Percentiles rank a stretch among this genome's conserved stretches.
These are phyloP conservation scores for Rotaria macrura DNA, from an alignment of 2,888 invertebrate genomes.

Conservation along the genomic window DNA sequence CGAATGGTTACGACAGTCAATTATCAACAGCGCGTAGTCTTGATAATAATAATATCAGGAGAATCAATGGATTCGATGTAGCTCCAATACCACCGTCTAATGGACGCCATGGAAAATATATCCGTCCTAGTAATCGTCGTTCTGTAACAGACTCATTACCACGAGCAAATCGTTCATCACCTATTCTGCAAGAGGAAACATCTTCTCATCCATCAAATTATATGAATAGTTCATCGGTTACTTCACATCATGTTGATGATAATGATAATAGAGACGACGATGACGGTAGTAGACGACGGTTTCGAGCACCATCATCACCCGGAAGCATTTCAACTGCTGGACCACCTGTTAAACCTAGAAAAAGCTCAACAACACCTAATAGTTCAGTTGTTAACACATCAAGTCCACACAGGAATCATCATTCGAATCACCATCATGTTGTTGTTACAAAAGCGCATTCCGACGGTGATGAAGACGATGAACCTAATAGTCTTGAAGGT, in stretches of 20 bases:
- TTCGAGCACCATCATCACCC: not conserved
- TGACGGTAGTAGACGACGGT: not conserved
- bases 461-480: not conserved
- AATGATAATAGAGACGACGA: not conserved
- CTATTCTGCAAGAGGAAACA: not conserved
- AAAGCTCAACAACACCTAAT: constrained; percentile 3
- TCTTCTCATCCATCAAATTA: not conserved
- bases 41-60: not conserved
- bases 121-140: not conserved
- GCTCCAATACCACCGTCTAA: not conserved
- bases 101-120: not conserved
- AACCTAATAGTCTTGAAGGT: not conserved
- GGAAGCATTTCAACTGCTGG: not conserved
- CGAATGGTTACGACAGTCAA: not conserved
- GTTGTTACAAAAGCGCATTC: not conserved
- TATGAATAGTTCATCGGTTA: not conserved
- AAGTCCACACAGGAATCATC: not conserved
- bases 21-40: not conserved
- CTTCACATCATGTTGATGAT: not conserved
- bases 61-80: not conserved
- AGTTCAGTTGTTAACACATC: not conserved
- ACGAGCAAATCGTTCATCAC: not conserved
- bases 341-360: not conserved
- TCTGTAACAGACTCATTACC: not conserved
- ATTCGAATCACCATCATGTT: not conserved